phyloP scores from a whole-genome alignment of 2,797 vertebrate genomes.

The Sylvilagus floridanus region DNA sequence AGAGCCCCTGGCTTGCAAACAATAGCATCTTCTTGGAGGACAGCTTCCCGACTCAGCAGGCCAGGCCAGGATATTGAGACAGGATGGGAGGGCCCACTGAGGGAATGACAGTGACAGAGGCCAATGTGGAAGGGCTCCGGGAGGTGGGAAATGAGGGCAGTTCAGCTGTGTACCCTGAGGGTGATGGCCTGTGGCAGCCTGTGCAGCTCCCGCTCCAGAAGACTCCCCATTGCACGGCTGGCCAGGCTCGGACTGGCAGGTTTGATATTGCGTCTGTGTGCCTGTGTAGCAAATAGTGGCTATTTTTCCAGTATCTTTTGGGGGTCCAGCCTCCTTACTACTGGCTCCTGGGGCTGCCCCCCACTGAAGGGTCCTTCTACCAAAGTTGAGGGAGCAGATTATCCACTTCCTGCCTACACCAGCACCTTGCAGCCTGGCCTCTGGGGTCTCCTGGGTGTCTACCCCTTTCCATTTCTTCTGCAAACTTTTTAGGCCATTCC shows the following conservation, averaged over 20 bases:
- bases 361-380: neutral
- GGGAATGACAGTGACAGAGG: neutral
- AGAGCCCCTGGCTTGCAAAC: fast-evolving
- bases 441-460: neutral
- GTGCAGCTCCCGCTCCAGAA: fast-evolving
- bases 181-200: too few relatives aligned
- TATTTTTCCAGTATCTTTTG: neutral
- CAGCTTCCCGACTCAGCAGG: neutral
- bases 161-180: too few relatives aligned
- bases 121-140: neutral
- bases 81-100: neutral
- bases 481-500: neutral
- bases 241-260: neutral
- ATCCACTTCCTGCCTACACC: neutral
- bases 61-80: neutral
- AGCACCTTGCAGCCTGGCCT: neutral
- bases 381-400: neutral
- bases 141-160: neutral
- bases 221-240: neutral
- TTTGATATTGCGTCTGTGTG: neutral
- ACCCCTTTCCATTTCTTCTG: neutral
- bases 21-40: neutral
- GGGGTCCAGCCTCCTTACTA: neutral
- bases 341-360: neutral
- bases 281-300: fast-evolving